phyloP scores from a whole-genome alignment of 1,140 invertebrate species.

The Drosophila ogumai region DNA sequence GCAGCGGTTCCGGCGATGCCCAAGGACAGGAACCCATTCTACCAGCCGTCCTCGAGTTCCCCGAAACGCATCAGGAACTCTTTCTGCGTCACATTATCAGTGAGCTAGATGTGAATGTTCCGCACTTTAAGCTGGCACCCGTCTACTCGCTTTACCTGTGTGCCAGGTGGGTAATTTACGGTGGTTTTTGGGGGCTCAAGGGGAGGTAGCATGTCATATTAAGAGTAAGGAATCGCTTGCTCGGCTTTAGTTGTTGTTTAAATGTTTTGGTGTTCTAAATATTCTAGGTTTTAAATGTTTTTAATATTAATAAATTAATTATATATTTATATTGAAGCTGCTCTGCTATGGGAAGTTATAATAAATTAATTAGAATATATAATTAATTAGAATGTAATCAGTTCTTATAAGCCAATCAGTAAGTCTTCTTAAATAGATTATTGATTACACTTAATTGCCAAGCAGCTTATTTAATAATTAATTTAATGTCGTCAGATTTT shows the following conservation, averaged over 20 bases:
- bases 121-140: slow-evolving; percentile 95
- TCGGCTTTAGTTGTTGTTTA: slow-evolving; percentile 28
- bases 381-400: background rate
- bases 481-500: background rate
- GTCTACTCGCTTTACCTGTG: slow-evolving; percentile 98
- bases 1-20: slow-evolving; percentile 59
- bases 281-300: background rate
- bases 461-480: background rate
- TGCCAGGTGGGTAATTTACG: slow-evolving; percentile 86
- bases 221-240: background rate
- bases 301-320: background rate
- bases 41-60: slow-evolving; percentile 96
- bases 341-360: background rate
- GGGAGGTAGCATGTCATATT: slow-evolving; percentile 6
- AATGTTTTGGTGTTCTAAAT: slow-evolving; percentile 4
- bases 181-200: background rate
- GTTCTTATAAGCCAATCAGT: background rate
- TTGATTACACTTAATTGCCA: background rate
- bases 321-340: background rate
- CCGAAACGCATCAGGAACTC: slow-evolving; percentile 96
- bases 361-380: background rate
- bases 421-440: background rate
- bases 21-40: slow-evolving; percentile 94
- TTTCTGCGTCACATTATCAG: slow-evolving; percentile 95
- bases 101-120: slow-evolving; percentile 93